Evolutionary conservation across 2,888 invertebrate genomes (phyloP), one percentile per base, ranked within the genome.

Genomic region (Chrysolina oricalcia): DNA sequence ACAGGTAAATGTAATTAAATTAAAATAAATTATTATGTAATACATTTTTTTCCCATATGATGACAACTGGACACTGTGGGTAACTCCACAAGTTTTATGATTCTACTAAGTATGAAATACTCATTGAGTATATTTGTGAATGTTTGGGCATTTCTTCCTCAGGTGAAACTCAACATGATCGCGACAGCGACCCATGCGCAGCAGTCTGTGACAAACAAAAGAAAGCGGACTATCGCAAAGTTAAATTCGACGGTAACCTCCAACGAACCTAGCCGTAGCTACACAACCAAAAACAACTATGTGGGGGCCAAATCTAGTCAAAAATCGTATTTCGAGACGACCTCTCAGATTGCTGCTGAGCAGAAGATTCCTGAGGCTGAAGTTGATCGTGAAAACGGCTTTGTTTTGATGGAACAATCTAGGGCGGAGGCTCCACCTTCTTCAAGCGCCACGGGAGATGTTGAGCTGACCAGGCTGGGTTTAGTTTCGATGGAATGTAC

Each of bases 121-220:
- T 10, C 15, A 13, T 43, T 2, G 13, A 10, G 10, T 15, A 8
- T 13, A 5, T 43, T 10, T 2, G 15, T 13, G 2, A 8, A 43
- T 4, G 6, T 1, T 43, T 27, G 27, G 27, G 43, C 17, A 3
- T 15, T 50, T 50, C 2, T 6, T 17, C n/a, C 17, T 50, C 56
- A 59, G 56, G 13, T 59, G 56, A 59, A 59, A 59, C 56, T 59
- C 56, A 59, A 59, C 6, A 13, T 59, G 13, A 15, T 15, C 23
- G 23, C 13, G 27, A 10, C 27, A 27, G 0, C 13, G 8, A 27
- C 21, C 27, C 23, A 59, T 19, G 17, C 59, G 0, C 15, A 2
- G 8, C 11, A 27, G 9, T 13, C 27, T 59, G 27, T 23, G 21
- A 6, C 6, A 23, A 59, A 27, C 15, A 4, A 13, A 9, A n/a